phyloP scores from a whole-genome alignment of 2,113 vertebrate species.

The Tinamus guttatus region DNA sequence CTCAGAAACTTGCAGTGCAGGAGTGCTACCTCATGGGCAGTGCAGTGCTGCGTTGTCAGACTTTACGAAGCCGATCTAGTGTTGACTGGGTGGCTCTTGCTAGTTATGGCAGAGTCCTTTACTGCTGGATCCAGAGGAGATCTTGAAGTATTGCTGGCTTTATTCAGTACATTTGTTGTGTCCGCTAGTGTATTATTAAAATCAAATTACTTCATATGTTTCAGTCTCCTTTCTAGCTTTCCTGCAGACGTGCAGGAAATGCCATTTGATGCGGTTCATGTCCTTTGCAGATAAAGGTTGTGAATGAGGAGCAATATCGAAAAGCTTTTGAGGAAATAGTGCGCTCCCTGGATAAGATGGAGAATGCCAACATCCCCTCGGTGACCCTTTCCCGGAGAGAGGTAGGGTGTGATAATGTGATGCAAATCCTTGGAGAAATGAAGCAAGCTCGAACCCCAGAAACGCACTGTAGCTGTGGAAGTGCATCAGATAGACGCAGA shows the following conservation, averaged over 20 bases:
- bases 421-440: background rate
- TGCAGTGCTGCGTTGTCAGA: background rate
- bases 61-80: background rate
- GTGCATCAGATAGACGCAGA: accelerated
- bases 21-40: background rate
- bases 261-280: background rate
- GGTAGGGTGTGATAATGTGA: slow-evolving; percentile 72
- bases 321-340: slow-evolving; percentile 93
- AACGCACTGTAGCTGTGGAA: background rate
- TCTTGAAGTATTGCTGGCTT: background rate
- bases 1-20: background rate
- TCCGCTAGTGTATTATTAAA: background rate
- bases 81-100: background rate
- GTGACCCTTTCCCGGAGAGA: slow-evolving; percentile 87
- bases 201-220: background rate
- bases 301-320: slow-evolving; percentile 87
- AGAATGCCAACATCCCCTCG: slow-evolving; percentile 96
- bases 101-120: background rate
- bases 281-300: slow-evolving; percentile 86
- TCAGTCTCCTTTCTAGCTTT: background rate
- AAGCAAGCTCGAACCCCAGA: background rate
- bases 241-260: background rate
- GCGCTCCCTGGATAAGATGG: slow-evolving; percentile 92
- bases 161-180: background rate
- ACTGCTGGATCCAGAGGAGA: background rate